Evolutionary conservation across 2,113 vertebrate genomes (phyloP), one percentile per base, ranked within the genome.

Genomic region (Toxostoma redivivum): DNA sequence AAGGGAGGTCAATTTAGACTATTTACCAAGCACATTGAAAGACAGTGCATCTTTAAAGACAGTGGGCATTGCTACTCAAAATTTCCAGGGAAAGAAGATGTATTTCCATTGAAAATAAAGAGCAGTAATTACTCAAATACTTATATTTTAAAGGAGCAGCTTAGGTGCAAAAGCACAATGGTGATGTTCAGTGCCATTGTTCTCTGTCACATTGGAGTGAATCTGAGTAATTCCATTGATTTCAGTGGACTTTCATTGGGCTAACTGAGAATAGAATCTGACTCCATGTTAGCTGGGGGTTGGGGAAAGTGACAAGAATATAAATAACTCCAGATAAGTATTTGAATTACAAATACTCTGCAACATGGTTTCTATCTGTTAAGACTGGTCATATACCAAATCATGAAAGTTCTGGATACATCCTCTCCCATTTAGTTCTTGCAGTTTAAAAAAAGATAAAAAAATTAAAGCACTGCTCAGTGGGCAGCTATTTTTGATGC

Each of bases 261-360:
- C 67, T 95, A 87, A 91, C 86, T 80, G 78, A 94, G 79, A 94
- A 94, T 60, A 96, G 87, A 95, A 90, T 93, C 92, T 92, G 93
- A 90, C 67, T 95, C 92, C 23, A 11, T 86, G 64, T 81, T 92
- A 90, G 80, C 48, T 92, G 82, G 40, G 69, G 80, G 37, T 73
- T 73, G 44, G 60, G 18, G 11, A 48, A 27, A 93, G 67, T 95
- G 88, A 90, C 86, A 88, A 81, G 85, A 93, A 92, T 93, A 88
- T 81, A 90, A 96, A 97, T 93, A 96, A 93, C 64, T 66, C 44
- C 37, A 74, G 51, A 67, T 62, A 73, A 96, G 38, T 88, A 74
- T 83, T 86, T 88, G 79, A 83, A 86, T 96, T 73, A 92, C 88
- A 90, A 95, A 90, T 72, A 73, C 10, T 81, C 19, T 81, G 23